A percentile compares a stretch with the other conserved stretches of the same genome.
These are phyloP conservation scores for Campylorhamphus procurvoides DNA, from an alignment of 2,113 vertebrate genomes.

Conservation along the genomic window DNA sequence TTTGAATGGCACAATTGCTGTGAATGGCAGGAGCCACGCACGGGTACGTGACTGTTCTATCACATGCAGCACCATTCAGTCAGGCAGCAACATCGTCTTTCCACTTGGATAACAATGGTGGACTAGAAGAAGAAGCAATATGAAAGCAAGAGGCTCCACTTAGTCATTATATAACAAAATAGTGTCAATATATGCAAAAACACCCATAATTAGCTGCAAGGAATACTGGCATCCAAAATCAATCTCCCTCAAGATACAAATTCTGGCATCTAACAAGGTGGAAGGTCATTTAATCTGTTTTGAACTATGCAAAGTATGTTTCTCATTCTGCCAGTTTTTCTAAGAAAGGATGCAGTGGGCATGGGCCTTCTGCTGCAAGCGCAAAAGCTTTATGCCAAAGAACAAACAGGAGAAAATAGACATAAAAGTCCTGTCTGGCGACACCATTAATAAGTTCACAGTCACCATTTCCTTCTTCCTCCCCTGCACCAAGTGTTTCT, in stretches of 20 bases:
- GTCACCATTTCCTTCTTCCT: slow-evolving; percentile 69
- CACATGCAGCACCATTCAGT: background rate
- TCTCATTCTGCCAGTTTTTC: background rate
- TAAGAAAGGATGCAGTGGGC: background rate
- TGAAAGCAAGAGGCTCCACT: background rate
- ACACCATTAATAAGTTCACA: slow-evolving; percentile 63
- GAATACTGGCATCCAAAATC: background rate
- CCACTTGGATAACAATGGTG: background rate
- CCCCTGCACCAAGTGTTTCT: slow-evolving; percentile 61
- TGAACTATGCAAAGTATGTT: background rate
- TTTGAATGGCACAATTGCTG: background rate
- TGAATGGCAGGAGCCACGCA: background rate
- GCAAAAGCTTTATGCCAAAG: background rate
- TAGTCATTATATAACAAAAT: background rate
- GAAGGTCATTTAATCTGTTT: background rate
- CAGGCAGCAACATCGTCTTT: background rate
- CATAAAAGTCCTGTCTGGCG: slow-evolving; percentile 44
- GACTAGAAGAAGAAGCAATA: background rate
- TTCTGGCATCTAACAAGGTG: background rate
- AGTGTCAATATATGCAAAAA: background rate
- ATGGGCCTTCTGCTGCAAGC: background rate
- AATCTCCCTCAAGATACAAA: background rate
- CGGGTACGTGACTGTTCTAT: background rate
- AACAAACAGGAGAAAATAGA: slow-evolving; percentile 47
- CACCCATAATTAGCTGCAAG: background rate